Percentiles rank a stretch among this genome's conserved stretches.
phyloP scores from a whole-genome alignment of 2,113 vertebrate genomes.

The Nerophis lumbriciformis region DNA sequence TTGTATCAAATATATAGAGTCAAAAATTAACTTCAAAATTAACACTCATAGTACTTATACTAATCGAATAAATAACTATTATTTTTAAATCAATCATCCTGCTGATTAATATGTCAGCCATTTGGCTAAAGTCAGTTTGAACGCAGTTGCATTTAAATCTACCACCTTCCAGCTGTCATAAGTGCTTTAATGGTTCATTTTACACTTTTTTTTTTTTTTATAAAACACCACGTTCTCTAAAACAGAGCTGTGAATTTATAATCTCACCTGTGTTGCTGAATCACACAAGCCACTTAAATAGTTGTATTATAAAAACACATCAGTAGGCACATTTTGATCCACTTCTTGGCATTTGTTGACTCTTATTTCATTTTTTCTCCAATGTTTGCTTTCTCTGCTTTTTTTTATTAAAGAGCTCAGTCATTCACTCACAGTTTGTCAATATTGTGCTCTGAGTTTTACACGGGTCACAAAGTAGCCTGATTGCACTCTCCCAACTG shows the following conservation, averaged over 20 bases:
- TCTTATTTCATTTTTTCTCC: conserved; percentile 15
- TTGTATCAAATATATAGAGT: too few relatives aligned
- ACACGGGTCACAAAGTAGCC: conserved; percentile 46
- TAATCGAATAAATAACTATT: too few relatives aligned
- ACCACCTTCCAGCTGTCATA: conserved; percentile 14
- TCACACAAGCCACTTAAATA: conserved; percentile 32
- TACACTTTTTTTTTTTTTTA: conserved; percentile 30
- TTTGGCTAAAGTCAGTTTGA: not conserved
- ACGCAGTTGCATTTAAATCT: not conserved
- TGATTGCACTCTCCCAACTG: conserved; percentile 48
- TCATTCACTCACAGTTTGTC: conserved; percentile 12
- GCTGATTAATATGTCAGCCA: not conserved
- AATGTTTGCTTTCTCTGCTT: conserved; percentile 28
- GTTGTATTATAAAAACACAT: conserved; percentile 39
- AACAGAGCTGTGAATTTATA: conserved; percentile 13
- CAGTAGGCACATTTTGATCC: conserved; percentile 34
- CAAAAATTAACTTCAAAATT: too few relatives aligned
- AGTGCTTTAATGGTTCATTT: conserved; percentile 20
- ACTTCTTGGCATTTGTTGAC: conserved; percentile 25
- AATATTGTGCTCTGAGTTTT: conserved; percentile 23
- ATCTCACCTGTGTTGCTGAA: conserved; percentile 50
- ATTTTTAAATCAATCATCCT: not conserved
- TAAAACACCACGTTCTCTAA: conserved; percentile 32
- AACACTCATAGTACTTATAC: too few relatives aligned
- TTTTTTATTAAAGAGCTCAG: conserved; percentile 23